phyloP scores from a whole-genome alignment of 2,888 invertebrate species.

The Amblyteles armatorius region DNA sequence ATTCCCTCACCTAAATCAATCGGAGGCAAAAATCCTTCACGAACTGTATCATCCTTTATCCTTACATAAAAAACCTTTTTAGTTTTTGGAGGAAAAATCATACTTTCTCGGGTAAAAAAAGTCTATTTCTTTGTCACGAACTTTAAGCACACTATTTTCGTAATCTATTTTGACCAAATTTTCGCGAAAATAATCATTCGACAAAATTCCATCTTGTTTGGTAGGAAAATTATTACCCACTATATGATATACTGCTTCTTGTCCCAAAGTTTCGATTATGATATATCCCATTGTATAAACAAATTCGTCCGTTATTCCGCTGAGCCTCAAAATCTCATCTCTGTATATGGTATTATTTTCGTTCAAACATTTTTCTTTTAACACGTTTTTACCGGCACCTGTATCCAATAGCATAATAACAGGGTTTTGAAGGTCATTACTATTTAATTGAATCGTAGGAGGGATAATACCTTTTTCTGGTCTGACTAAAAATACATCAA shows the following conservation, averaged over 20 bases:
- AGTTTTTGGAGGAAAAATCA: slow-evolving; percentile 12
- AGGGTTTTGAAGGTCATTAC: not conserved
- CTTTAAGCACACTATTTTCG: slow-evolving; percentile 20
- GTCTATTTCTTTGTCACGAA: not conserved
- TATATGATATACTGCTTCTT: slow-evolving; percentile 11
- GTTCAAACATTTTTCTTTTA: too few species aligned
- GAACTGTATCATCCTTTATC: slow-evolving; percentile 9
- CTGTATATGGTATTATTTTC: not conserved
- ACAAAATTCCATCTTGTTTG: not conserved
- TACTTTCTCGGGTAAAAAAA: slow-evolving; percentile 26
- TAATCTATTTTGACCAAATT: slow-evolving; percentile 41
- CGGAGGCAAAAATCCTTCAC: slow-evolving; percentile 23
- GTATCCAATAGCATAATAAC: too few species aligned
- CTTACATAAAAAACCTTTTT: slow-evolving; percentile 18
- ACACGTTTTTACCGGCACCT: too few species aligned
- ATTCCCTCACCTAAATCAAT: slow-evolving; percentile 21
- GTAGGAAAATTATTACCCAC: slow-evolving; percentile 13
- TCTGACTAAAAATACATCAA: not conserved
- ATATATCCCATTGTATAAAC: slow-evolving; percentile 8
- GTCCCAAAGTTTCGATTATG: not conserved
- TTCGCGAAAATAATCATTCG: slow-evolving; percentile 23
- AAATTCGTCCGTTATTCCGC: slow-evolving; percentile 21
- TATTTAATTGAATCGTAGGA: not conserved
- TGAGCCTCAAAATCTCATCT: slow-evolving; percentile 1
- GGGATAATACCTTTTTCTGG: not conserved